A percentile compares a stretch with the other conserved stretches of the same genome.
Evolutionary conservation across 1,140 invertebrate species (phyloP).

Genomic region (Drosophila tani): DNA sequence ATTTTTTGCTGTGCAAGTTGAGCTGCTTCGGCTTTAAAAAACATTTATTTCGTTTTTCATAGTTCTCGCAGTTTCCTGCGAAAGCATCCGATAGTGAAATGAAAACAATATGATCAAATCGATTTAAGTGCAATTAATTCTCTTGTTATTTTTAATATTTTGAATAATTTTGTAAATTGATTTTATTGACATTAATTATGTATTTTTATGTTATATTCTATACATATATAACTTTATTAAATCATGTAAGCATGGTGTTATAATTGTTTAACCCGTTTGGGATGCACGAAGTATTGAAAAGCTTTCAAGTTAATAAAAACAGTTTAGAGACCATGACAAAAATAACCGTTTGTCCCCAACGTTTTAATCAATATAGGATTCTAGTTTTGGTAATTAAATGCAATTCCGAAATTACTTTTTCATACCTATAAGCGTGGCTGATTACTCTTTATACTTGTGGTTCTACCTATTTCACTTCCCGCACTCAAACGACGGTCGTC

Average conservation of each 20-base stretch:
- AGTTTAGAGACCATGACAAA: too few relatives aligned
- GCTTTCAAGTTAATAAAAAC: too few relatives aligned
- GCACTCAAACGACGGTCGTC: constrained; percentile 40
- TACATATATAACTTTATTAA: too few relatives aligned
- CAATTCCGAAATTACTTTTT: not conserved
- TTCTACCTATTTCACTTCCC: constrained; percentile 35
- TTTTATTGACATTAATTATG: too few relatives aligned
- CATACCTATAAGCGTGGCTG: not conserved
- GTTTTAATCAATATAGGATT: not conserved
- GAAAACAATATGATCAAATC: constrained; percentile 7
- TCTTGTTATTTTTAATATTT: not conserved
- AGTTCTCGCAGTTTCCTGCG: too few relatives aligned
- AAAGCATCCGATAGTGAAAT: constrained; percentile 4
- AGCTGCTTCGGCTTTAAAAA: constrained; percentile 62
- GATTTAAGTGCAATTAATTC: not conserved
- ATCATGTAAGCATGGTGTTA: too few relatives aligned
- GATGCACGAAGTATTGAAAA: too few relatives aligned
- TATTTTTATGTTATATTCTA: too few relatives aligned
- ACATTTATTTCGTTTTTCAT: constrained; percentile 28
- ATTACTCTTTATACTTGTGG: constrained; percentile 39
- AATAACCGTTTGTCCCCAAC: too few relatives aligned
- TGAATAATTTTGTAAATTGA: too few relatives aligned
- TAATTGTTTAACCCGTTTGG: too few relatives aligned
- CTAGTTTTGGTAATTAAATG: not conserved
- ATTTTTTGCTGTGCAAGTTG: constrained; percentile 66